phyloP scores from a whole-genome alignment of 1,140 invertebrate species.

The Drosophila saltans region DNA sequence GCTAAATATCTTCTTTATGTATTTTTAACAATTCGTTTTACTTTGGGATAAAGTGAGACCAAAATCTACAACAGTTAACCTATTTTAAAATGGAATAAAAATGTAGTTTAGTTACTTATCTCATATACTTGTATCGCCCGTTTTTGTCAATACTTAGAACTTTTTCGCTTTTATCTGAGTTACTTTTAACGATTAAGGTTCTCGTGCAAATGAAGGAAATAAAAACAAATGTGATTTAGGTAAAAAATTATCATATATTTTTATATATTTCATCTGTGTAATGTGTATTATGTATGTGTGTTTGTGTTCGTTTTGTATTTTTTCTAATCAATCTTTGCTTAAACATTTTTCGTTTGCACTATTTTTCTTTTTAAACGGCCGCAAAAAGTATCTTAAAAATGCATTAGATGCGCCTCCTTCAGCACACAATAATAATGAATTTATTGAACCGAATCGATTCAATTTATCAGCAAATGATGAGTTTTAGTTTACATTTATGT shows the following conservation, averaged over 20 bases:
- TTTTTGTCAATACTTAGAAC: too few species aligned
- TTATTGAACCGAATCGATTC: slow-evolving; percentile 2
- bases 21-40: too few species aligned
- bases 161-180: too few species aligned
- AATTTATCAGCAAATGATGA: slow-evolving; percentile 26
- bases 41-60: too few species aligned
- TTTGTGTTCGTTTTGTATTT: slow-evolving; percentile 59
- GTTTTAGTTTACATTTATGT: slow-evolving; percentile 17
- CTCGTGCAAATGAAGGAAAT: too few species aligned
- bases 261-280: slow-evolving; percentile 54
- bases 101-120: too few species aligned
- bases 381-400: slow-evolving; percentile 65
- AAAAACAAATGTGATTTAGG: slow-evolving; percentile 39
- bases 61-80: too few species aligned
- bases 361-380: slow-evolving; percentile 40
- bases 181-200: too few species aligned
- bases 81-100: too few species aligned
- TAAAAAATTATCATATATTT: slow-evolving; percentile 80
- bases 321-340: slow-evolving; percentile 58
- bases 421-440: slow-evolving; percentile 43
- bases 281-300: slow-evolving; percentile 11
- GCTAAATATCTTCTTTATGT: too few species aligned
- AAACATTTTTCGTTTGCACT: slow-evolving; percentile 64
- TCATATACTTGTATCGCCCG: too few species aligned
- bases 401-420: slow-evolving; percentile 34